Evolutionary conservation across 2,797 vertebrate species (phyloP).

Genomic region (Aulostomus chinensis): DNA sequence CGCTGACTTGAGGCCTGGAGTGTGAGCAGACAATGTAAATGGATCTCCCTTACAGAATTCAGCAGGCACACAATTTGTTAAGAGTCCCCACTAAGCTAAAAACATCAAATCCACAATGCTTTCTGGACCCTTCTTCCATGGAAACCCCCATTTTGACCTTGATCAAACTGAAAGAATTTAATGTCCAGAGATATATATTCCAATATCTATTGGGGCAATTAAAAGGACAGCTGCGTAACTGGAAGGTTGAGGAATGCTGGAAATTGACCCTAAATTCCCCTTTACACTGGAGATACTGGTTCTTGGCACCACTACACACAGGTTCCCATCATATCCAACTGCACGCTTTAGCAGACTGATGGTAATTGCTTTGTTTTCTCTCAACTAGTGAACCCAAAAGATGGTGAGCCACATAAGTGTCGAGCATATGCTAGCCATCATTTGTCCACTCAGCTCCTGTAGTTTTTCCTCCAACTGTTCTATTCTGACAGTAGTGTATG

Average conservation of each 20-base stretch:
- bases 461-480: conserved; percentile 12
- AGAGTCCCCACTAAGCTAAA: conserved; percentile 29
- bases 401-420: conserved; percentile 10
- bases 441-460: conserved; percentile 26
- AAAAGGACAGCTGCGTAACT: no score
- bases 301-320: conserved; percentile 54
- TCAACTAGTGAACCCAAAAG: conserved; percentile 44
- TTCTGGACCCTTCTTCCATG: conserved; percentile 3
- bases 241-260: conserved; percentile 41
- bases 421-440: conserved; percentile 56
- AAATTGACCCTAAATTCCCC: conserved; percentile 39
- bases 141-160: no score
- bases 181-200: no score
- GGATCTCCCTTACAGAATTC: conserved; percentile 33
- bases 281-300: conserved; percentile 52
- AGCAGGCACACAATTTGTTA: conserved; percentile 13
- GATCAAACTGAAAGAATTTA: conserved; percentile 12
- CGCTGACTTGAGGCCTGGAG: no score
- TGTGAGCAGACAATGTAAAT: conserved; percentile 10
- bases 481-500: conserved; percentile 10
- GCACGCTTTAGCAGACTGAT: conserved; percentile 40
- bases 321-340: conserved; percentile 55
- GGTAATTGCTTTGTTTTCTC: conserved; percentile 64
- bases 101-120: conserved; percentile 1
- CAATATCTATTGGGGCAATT: no score